Base-by-base conservation (phyloP, 1,140 invertebrate species). In the Pteromalus puparum region DNA sequence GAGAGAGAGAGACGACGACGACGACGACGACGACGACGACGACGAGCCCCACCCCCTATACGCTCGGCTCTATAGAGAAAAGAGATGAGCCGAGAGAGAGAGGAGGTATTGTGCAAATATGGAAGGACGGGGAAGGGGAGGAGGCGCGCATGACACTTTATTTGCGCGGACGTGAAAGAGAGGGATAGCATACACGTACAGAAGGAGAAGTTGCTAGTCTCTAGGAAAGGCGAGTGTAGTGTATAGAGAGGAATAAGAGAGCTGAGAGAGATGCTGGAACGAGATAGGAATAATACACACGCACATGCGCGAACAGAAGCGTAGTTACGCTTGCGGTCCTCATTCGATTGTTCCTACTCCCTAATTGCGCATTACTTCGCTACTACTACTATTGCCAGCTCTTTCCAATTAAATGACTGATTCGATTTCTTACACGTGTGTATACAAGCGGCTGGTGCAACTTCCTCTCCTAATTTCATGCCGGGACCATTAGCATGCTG, bases 41-140 rank as follows among this genome's bases (percentile, higher is more conserved):
- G n/a, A 4, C 30, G 53, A 61, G 53, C 53, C 18, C 5, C 18
- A 53, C 21, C 53, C 21, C 38, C 9, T 42, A 42, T 61, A 21
- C 6, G 18, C 53, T 34, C 0, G 30, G 30, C 53, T 61, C 21
- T 21, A 42, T 42, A n/a, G 53, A n/a, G 53, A 61, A 61, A n/a
- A 80, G 65, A 21, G 65, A 80, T 26, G 21, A 15, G n/a, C n/a
- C 34, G 30, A 28, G 1, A 53, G 42, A 46, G n/a, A n/a, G 65
- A 65, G 26, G 42, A 65, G 30, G 68, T 72, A 72, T 72, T 72
- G 68, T 72, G 68, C 68, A 72, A 72, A 72, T 72, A 30, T 72
- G 28, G 30, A 72, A 72, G 30, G 46, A n/a, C n/a, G n/a, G n/a
- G n/a, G n/a, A n/a, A n/a, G n/a, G n/a, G n/a, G n/a, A n/a, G 15